Evolutionary conservation across 2,113 vertebrate species (phyloP), one percentile per base, ranked within the genome.

Genomic region (Thinocorus orbignyianus): DNA sequence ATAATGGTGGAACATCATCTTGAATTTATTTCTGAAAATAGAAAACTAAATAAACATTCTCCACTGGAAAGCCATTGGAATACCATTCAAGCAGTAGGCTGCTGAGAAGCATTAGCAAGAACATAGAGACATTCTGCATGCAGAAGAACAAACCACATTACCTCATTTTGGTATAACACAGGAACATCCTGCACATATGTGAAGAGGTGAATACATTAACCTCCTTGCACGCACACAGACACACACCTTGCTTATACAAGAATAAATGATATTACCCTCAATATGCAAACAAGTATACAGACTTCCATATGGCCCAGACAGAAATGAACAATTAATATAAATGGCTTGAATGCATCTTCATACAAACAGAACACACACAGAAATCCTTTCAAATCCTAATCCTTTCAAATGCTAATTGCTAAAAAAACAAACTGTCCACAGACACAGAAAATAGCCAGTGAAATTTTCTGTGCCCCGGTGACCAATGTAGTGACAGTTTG

Each of bases 11-110:
- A 78, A 4, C 5, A 69, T 52, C 33, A 33, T 61, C 19, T 39
- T 55, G 12, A 92, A 79, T 64, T 94, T 18, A 55, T 83, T 81
- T 94, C 72, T 49, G 82, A 84, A 93, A 76, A 60, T 13, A 17
- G 11, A 89, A 86, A 33, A 6, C 7, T 72, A 52, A 93, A 51
- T 41, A 60, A 86, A 82, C 57, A 3, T 71, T 90, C 46, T 93
- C 62, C 82, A 39, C n/a, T 62, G 35, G 72, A 82, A 86, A 90
- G 83, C 42, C 70, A 39, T 42, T 17, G 52, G 52, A 51, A 51
- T 51, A 26, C 49, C 25, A 54, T 72, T 81, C 72, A 81, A 84
- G 48, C 3, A 3, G 35, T 82, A 88, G n/a, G 72, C 24, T 79
- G n/a, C 57, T 86, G 62, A 44, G 61, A 46, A 58, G n/a, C 33